phyloP scores from a whole-genome alignment of 1,140 invertebrate genomes.

The Bombus vancouverensis region DNA sequence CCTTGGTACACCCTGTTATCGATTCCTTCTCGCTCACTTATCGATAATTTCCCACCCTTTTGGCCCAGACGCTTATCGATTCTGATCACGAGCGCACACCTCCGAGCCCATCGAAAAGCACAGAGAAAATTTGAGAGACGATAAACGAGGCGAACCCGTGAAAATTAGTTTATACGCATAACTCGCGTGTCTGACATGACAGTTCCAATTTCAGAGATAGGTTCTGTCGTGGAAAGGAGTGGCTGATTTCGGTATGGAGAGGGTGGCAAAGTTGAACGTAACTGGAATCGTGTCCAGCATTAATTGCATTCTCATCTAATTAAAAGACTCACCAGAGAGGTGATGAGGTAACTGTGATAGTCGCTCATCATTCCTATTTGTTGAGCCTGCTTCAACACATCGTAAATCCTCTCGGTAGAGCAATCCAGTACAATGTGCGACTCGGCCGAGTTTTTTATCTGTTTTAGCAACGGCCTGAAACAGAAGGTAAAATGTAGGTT shows the following conservation, averaged over 20 bases:
- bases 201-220: slow-evolving; percentile 41
- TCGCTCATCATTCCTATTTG: slow-evolving; percentile 98
- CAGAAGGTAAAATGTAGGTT: slow-evolving; percentile 41
- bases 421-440: slow-evolving; percentile 96
- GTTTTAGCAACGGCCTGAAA: slow-evolving; percentile 92
- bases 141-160: slow-evolving; percentile 7
- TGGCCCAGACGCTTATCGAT: slow-evolving; percentile 40
- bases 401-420: slow-evolving; percentile 91
- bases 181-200: background rate
- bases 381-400: slow-evolving; percentile 95
- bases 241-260: background rate
- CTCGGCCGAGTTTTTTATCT: slow-evolving; percentile 95
- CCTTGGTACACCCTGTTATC: slow-evolving; percentile 23
- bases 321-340: slow-evolving; percentile 88
- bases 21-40: slow-evolving; percentile 46
- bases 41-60: slow-evolving; percentile 16
- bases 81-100: background rate
- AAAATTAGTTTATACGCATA: slow-evolving; percentile 48
- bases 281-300: background rate
- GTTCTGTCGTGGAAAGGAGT: background rate
- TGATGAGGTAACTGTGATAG: slow-evolving; percentile 95
- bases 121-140: slow-evolving; percentile 19
- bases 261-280: background rate
- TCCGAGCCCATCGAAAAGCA: background rate
- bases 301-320: slow-evolving; percentile 63